Percentiles rank a stretch among this genome's conserved stretches.
These are phyloP conservation scores for Petrolisthes cinctipes DNA, from an alignment of 2,888 invertebrate species.

Conservation along the genomic window DNA sequence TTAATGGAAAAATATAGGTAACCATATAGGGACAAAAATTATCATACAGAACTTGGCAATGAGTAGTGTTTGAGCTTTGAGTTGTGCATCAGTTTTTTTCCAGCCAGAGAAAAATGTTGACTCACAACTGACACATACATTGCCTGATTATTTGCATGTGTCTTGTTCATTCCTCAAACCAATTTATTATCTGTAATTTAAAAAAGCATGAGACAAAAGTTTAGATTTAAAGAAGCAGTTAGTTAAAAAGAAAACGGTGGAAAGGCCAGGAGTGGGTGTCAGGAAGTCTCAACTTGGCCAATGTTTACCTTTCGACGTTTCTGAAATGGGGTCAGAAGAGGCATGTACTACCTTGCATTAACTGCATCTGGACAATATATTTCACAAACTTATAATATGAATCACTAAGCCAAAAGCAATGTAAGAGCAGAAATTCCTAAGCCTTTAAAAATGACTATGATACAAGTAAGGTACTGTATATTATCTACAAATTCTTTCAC, in stretches of 20 bases:
- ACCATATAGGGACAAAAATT: no score
- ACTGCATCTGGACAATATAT: background rate
- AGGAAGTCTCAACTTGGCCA: background rate
- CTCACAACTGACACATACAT: background rate
- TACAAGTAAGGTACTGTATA: no score
- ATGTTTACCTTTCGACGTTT: constrained; percentile 30
- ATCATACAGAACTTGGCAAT: no score
- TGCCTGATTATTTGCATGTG: background rate
- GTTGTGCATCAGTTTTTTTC: no score
- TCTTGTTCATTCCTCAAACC: background rate
- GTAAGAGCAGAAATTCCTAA: no score
- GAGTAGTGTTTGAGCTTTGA: no score
- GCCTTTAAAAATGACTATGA: no score
- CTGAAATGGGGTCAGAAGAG: constrained; percentile 17
- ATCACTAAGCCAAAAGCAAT: background rate
- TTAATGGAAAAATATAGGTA: no score
- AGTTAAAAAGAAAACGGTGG: background rate
- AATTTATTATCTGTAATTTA: background rate
- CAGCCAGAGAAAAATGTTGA: background rate
- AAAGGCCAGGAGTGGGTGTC: background rate
- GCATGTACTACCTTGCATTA: background rate
- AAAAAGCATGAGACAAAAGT: background rate
- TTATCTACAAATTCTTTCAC: no score
- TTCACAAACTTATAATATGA: background rate
- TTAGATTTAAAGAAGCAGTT: constrained; percentile 26